phyloP scores from a whole-genome alignment of 2,888 invertebrate species.

The Andrena trimmerana region DNA sequence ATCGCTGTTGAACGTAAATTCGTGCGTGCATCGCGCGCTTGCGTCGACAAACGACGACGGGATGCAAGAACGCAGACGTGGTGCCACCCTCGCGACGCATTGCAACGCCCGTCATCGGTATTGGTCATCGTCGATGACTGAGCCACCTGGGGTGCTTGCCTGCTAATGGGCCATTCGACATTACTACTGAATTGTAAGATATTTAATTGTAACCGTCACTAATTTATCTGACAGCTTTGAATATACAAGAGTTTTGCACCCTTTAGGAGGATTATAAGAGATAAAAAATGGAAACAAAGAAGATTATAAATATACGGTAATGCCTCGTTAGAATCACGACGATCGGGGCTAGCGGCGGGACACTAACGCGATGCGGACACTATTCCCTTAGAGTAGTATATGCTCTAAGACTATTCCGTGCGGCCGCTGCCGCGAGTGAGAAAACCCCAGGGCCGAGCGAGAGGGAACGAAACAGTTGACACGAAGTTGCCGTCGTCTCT shows the following conservation, averaged over 20 bases:
- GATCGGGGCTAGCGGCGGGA: too few species aligned
- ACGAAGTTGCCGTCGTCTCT: too few species aligned
- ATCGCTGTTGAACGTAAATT: conserved; percentile 79
- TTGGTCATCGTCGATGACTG: conserved; percentile 60
- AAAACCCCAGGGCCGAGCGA: too few species aligned
- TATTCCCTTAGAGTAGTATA: too few species aligned
- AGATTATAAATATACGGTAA: too few species aligned
- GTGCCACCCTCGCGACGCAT: conserved; percentile 68
- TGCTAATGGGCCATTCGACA: conserved; percentile 14
- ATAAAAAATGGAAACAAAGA: too few species aligned
- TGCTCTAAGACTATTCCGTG: too few species aligned
- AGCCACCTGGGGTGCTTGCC: conserved; percentile 18
- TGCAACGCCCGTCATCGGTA: conserved; percentile 61
- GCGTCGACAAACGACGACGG: conserved; percentile 71
- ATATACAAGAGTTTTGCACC: neutral
- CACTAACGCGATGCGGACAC: too few species aligned
- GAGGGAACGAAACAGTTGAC: too few species aligned
- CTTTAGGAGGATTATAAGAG: too few species aligned
- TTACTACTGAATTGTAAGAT: neutral
- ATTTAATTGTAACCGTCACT: neutral
- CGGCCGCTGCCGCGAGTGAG: too few species aligned
- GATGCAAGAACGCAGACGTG: conserved; percentile 72
- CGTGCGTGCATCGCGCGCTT: conserved; percentile 70
- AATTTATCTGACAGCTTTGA: neutral
- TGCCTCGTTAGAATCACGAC: too few species aligned